phyloP scores from a whole-genome alignment of 1,140 invertebrate species.

The Hylaeus anthracinus region DNA sequence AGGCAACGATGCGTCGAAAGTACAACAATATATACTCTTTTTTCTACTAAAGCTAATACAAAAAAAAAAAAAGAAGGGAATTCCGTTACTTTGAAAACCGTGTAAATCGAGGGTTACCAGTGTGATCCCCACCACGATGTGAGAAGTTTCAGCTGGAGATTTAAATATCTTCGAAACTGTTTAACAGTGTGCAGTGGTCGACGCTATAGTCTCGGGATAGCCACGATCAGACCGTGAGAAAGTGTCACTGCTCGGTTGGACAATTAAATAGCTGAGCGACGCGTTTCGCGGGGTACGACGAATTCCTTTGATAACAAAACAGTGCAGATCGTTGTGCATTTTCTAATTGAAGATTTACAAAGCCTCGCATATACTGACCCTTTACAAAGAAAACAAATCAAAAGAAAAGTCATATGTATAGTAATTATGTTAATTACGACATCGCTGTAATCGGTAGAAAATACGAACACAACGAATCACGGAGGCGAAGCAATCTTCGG shows the following conservation, averaged over 20 bases:
- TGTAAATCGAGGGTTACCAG: neutral
- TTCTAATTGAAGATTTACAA: too few species aligned
- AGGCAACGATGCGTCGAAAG: too few species aligned
- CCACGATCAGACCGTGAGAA: slow-evolving; percentile 9
- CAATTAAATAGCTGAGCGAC: neutral
- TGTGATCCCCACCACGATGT: slow-evolving; percentile 26
- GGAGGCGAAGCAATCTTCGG: slow-evolving; percentile 21
- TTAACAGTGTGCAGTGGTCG: slow-evolving; percentile 29
- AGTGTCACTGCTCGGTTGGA: neutral
- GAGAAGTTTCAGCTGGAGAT: slow-evolving; percentile 30
- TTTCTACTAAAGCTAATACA: too few species aligned
- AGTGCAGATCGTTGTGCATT: too few species aligned
- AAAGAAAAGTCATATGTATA: neutral
- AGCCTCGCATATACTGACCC: too few species aligned
- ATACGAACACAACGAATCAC: slow-evolving; percentile 17
- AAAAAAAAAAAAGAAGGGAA: too few species aligned
- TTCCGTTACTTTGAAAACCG: too few species aligned
- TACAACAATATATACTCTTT: too few species aligned
- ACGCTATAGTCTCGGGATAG: neutral
- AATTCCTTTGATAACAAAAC: neutral
- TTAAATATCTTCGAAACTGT: slow-evolving; percentile 53
- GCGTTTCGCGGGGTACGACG: neutral
- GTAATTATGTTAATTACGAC: slow-evolving; percentile 25
- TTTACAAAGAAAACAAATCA: too few species aligned
- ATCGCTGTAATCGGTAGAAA: slow-evolving; percentile 7